Evolutionary conservation across 1,140 invertebrate species (phyloP).

Genomic region (Leptonema lineaticorne): DNA sequence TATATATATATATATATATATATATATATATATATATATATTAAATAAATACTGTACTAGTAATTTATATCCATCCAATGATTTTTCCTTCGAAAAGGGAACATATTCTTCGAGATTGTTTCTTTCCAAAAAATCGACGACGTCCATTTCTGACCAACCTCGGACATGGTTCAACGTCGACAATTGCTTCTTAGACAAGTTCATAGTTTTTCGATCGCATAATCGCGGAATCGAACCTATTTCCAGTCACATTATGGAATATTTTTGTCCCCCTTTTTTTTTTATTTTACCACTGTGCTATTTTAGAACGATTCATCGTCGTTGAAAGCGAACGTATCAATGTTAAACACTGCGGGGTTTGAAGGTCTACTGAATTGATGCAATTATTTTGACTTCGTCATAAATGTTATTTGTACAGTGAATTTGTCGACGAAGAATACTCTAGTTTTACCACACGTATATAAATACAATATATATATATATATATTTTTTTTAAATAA

Average conservation of each 20-base stretch:
- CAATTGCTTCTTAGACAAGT: conserved; percentile 26
- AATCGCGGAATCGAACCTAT: too few relatives aligned
- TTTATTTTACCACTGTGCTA: too few relatives aligned
- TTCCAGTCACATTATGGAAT: too few relatives aligned
- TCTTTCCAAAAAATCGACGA: conserved; percentile 44
- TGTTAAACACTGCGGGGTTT: conserved; percentile 13
- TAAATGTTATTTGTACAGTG: not conserved
- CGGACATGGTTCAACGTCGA: conserved; percentile 39
- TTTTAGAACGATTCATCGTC: too few relatives aligned
- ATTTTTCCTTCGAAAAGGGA: conserved; percentile 46
- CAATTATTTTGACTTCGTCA: conserved; percentile 24
- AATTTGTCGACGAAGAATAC: not conserved
- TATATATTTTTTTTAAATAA: too few relatives aligned
- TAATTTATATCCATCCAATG: conserved; percentile 47
- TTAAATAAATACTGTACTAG: conserved; percentile 43
- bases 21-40: not conserved
- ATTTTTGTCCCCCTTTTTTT: too few relatives aligned
- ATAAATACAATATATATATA: too few relatives aligned
- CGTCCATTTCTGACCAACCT: conserved; percentile 44
- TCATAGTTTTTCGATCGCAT: conserved; percentile 25
- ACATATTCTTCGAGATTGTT: conserved; percentile 47
- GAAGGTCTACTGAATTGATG: conserved; percentile 30
- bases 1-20: too few relatives aligned
- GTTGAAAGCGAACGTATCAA: not conserved
- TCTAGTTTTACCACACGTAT: too few relatives aligned